Evolutionary conservation across 2,888 invertebrate species (phyloP).

Genomic region (Drosophila robusta): DNA sequence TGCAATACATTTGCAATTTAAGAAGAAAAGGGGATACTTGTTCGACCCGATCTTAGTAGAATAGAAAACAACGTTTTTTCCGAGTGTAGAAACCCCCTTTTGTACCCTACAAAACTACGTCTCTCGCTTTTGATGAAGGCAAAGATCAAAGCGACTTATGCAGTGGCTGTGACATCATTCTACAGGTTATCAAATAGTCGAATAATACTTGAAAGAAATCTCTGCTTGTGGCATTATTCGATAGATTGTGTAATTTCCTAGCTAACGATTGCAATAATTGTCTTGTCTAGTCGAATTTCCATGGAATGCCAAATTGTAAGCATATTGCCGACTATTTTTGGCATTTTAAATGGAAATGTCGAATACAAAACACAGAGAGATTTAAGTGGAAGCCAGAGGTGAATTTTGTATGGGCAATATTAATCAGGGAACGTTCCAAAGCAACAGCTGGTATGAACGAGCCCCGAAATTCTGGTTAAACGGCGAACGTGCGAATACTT

Average conservation of each 20-base stretch:
- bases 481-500: slow-evolving; percentile 37
- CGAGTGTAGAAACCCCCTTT: neutral
- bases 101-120: neutral
- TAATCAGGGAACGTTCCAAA: slow-evolving; percentile 15
- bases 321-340: slow-evolving; percentile 36
- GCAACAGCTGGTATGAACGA: slow-evolving; percentile 29
- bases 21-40: too few relatives aligned
- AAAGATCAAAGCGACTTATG: slow-evolving; percentile 24
- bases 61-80: neutral
- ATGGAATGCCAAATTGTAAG: slow-evolving; percentile 27
- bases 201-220: slow-evolving; percentile 1
- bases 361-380: slow-evolving; percentile 16
- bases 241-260: neutral
- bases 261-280: slow-evolving; percentile 1
- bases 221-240: slow-evolving; percentile 1
- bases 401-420: slow-evolving; percentile 18
- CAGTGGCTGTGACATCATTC: slow-evolving; percentile 37
- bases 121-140: neutral
- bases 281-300: slow-evolving; percentile 26
- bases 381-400: slow-evolving; percentile 44
- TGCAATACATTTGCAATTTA: too few relatives aligned
- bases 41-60: too few relatives aligned
- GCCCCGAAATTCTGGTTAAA: slow-evolving; percentile 37
- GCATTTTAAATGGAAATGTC: slow-evolving; percentile 45
- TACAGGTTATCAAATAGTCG: neutral